Evolutionary conservation across 1,140 invertebrate species (phyloP), one percentile per base, ranked within the genome.

Genomic region (Tetragnatha versicolor): DNA sequence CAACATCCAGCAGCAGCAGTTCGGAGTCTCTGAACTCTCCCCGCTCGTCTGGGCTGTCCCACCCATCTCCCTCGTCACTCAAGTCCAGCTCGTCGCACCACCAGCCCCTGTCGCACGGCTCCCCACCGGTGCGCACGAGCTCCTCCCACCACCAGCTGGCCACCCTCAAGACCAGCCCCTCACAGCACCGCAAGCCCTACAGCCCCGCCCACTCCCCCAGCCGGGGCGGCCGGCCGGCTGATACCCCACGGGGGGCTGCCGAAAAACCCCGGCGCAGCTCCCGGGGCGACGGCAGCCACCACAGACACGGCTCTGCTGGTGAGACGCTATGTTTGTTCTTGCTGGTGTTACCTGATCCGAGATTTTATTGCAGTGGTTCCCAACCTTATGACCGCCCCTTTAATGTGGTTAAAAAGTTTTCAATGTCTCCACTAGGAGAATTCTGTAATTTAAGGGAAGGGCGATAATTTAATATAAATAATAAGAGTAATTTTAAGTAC

Each of bases 71-170:
- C 25, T 79, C 76, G 31, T 79, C 76, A n/a, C 47, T 79, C 7
- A 79, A 79, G 35, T 69, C 76, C 7, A 79, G 76, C 22, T 79
- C 76, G 20, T 79, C 76, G 3, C 76, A 79, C 33, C 76, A 79
- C 42, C 76, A 79, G 53, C 76, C 76, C 10, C 27, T 79, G 20
- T 79, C 76, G 3, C 63, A 69, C 27, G 76, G 76, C 3, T 79
- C 76, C n/a, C 76, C 76, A 17, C 76, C 76, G 2, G 76, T 79
- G 17, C 35, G 76, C 9, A 79, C 76, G 17, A 79, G 76, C n/a
- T 79, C 76, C 7, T 79, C 76, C 20, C 76, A 79, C 42, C 76
- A 79, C 65, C 76, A 79, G 17, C 33, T 79, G 51, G 76, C 76
- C 7, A 69, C 76, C 25, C 73, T 65, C 20, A 39, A 42, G 4